Base-by-base conservation (phyloP, 2,113 vertebrate species). In the Charina bottae region DNA sequence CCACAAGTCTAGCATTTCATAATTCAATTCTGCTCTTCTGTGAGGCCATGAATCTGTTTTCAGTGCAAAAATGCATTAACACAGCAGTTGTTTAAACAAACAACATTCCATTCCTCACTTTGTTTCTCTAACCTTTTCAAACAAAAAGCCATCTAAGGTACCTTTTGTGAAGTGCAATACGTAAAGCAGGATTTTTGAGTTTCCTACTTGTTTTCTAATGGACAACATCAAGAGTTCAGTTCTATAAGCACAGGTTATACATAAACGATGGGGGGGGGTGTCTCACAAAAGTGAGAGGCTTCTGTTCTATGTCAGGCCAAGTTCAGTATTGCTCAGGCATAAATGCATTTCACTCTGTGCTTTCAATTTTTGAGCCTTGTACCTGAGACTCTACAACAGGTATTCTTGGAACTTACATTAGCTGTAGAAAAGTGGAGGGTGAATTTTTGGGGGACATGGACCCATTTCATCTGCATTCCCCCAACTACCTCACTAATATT, bases 311-410 rank as follows among this genome's bases (percentile, higher is more conserved):
- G 89, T n/a, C 58, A 92, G 78, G 89, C 84, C 83, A 2, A 92
- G 89, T 15, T 55, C 92, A 95, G 93, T 58, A 2, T 54, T 60
- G 83, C 92, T 92, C 90, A 92, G 94, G 91, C 91, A 94, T 92
- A 93, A 96, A 95, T 91, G 95, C 0, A 0, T 83, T 88, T 9
- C 58, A 28, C 24, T 49, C 23, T 23, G 11, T 13, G 11, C 62
- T 64, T 64, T 64, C 10, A 64, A 24, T 2, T 62, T 62, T 12
- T 64, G 60, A 42, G 78, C 19, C 46, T 83, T 9, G 83, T 24
- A 85, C 21, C 46, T 53, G 83, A 53, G 83, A 53, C 13, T 85
- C 83, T 55, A n/a, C 26, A 2, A 13, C 49, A 54, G 13, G 84
- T 55, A 85, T 54, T 2, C 12, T 85, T 54, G 2, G 46, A 54